Evolutionary conservation across 1,140 invertebrate species (phyloP), one percentile per base, ranked within the genome.

Genomic region (Kradibia gibbosae): DNA sequence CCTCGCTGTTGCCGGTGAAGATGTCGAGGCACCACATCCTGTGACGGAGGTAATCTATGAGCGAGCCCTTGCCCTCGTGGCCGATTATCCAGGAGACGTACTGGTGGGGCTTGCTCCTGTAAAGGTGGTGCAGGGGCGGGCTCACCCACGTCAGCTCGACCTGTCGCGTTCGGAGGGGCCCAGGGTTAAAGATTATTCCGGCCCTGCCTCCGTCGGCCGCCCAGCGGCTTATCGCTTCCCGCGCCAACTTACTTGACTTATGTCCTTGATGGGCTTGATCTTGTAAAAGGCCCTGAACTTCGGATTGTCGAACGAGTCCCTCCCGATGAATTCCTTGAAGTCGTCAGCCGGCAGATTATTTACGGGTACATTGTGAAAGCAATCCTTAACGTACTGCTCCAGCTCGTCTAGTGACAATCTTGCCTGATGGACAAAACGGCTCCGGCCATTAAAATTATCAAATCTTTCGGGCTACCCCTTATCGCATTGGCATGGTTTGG

Each of bases 21-120:
- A 98, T 93, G n/a, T 94, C 94, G 3, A 97, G 90, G 3, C 95
- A 96, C 96, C 97, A 98, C 42, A 97, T 94, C 91, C 95, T 95
- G 72, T 94, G 93, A 80, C 95, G 94, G 45, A 99, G 91, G 86
- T 96, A 96, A 53, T 96, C 95, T 1, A 97, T 93, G 17, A 99
- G 89, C 85, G 96, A 97, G 34, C 97, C 97, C 84, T 94, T 93
- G 2, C 97, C 97, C 91, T 98, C 97, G 88, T 98, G 95, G 0
- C 96, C 97, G 8, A 98, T 90, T 8, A 98, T 89, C 90, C 95
- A 96, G 0, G 95, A 94, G 0, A 98, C 87, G 85, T 98, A 97
- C 67, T 95, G 92, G 81, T 96, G 92, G 0, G 96, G 95, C 89
- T 97, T 97, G 39, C 92, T 93, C 88, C 94, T 94, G 88, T 97